A percentile compares a stretch with the other conserved stretches of the same genome.
phyloP scores from a whole-genome alignment of 2,113 vertebrate species.

The Clarias gariepinus region DNA sequence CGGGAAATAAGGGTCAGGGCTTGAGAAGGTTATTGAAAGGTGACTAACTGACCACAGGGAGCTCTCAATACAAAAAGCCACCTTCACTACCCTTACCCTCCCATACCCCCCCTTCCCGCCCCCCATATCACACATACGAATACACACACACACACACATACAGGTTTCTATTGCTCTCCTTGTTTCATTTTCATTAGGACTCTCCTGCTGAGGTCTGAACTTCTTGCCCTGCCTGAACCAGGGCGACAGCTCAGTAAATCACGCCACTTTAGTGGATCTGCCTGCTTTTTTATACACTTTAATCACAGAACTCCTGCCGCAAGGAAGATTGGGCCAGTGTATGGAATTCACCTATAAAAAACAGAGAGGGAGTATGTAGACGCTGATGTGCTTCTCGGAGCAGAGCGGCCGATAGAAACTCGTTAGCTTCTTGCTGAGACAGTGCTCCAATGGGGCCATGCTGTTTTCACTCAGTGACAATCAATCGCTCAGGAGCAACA shows the following conservation, averaged over 20 bases:
- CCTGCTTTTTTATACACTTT: slow-evolving; percentile 75
- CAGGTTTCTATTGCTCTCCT: slow-evolving; percentile 49
- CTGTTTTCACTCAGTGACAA: slow-evolving; percentile 57
- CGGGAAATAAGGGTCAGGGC: slow-evolving; percentile 66
- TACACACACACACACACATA: slow-evolving; percentile 24
- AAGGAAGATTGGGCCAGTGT: slow-evolving; percentile 70
- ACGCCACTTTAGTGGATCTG: slow-evolving; percentile 72
- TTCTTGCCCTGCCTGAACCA: slow-evolving; percentile 68
- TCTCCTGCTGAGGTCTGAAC: slow-evolving; percentile 72
- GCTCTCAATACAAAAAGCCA: slow-evolving; percentile 41
- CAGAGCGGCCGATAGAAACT: slow-evolving; percentile 62
- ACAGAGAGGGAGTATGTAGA: slow-evolving; percentile 38
- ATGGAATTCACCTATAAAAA: slow-evolving; percentile 74
- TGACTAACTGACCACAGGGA: slow-evolving; percentile 58
- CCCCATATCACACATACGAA: slow-evolving; percentile 29
- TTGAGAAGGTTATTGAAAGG: slow-evolving; percentile 66
- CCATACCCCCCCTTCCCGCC: not conserved
- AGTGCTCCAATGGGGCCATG: slow-evolving; percentile 38
- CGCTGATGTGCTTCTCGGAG: slow-evolving; percentile 71
- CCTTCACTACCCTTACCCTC: slow-evolving; percentile 23
- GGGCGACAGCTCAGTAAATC: slow-evolving; percentile 79
- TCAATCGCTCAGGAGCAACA: slow-evolving; percentile 74
- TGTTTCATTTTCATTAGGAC: slow-evolving; percentile 74
- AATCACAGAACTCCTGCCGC: slow-evolving; percentile 76
- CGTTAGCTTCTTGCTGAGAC: slow-evolving; percentile 62